A percentile compares a stretch with the other conserved stretches of the same genome.
phyloP scores from a whole-genome alignment of 2,888 invertebrate species.

The Metopia argyrocephala region DNA sequence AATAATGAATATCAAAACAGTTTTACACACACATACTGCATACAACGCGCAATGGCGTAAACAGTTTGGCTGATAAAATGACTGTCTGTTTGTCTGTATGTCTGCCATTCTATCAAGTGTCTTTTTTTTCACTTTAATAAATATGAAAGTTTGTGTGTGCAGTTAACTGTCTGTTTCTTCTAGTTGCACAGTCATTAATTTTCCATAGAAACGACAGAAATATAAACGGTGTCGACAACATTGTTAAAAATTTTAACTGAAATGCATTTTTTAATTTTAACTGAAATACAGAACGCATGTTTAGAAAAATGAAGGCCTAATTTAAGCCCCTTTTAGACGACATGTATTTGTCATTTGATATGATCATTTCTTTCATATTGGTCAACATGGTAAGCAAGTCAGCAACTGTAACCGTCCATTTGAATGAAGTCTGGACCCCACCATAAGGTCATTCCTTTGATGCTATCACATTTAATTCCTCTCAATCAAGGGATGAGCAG shows the following conservation, averaged over 20 bases:
- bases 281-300: too few species aligned
- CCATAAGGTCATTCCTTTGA: too few species aligned
- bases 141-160: not conserved
- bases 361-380: too few species aligned
- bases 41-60: not conserved
- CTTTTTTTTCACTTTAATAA: not conserved
- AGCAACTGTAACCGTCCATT: too few species aligned
- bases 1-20: conserved; percentile 28
- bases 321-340: too few species aligned
- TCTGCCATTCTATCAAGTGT: not conserved
- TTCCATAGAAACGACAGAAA: conserved; percentile 46
- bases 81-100: conserved; percentile 1
- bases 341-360: too few species aligned
- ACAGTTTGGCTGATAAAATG: conserved; percentile 13
- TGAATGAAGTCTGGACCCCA: too few species aligned
- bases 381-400: too few species aligned
- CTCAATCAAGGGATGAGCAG: too few species aligned
- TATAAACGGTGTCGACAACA: conserved; percentile 41
- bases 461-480: too few species aligned
- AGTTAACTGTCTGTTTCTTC: conserved; percentile 16
- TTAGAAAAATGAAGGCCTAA: too few species aligned
- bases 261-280: too few species aligned
- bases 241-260: not conserved
- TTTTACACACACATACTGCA: not conserved
- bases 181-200: conserved; percentile 49